Evolutionary conservation across 2,888 invertebrate genomes (phyloP), one percentile per base, ranked within the genome.

Genomic region (Apodemia zela): DNA sequence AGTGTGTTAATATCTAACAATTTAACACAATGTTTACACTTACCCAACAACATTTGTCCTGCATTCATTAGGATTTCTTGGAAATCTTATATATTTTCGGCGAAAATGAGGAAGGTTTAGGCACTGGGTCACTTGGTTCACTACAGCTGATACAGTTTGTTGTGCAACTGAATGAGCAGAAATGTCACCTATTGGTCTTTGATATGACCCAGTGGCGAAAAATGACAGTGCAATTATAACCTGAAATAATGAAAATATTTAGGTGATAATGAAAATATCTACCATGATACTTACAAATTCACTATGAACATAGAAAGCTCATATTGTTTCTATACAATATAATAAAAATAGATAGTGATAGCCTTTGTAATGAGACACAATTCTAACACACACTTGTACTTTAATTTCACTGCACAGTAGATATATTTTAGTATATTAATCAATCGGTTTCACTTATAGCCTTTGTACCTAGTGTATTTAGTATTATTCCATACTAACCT

Each of bases 191-290:
- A 54, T 62, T 2, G 59, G 59, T 59, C 63, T 57, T 63, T 66
- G 63, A 33, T 65, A 65, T 21, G 66, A 65, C 18, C 65, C 65
- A 45, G 63, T 66, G 2, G 64, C 63, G 63, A 59, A 66, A 62
- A 65, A 65, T 15, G 64, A 63, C 25, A 64, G 57, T 42, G 66
- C 61, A 21, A 58, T 65, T 29, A 64, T 47, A 42, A 66, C 61
- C 64, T 66, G 25, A 10, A 66, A 64, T 11, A 60, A 21, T 8
- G 42, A 47, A 60, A 60, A 7, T 42, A 42, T n/a, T n/a, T n/a
- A n/a, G n/a, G n/a, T n/a, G n/a, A n/a, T n/a, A n/a, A n/a, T n/a
- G n/a, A n/a, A n/a, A n/a, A n/a, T n/a, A n/a, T n/a, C n/a, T n/a
- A n/a, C n/a, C n/a, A n/a, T n/a, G n/a, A n/a, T n/a, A n/a, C n/a